A percentile compares a stretch with the other conserved stretches of the same genome.
These are phyloP conservation scores for Drosophila barbarae DNA, from an alignment of 2,888 invertebrate species.

Conservation along the genomic window DNA sequence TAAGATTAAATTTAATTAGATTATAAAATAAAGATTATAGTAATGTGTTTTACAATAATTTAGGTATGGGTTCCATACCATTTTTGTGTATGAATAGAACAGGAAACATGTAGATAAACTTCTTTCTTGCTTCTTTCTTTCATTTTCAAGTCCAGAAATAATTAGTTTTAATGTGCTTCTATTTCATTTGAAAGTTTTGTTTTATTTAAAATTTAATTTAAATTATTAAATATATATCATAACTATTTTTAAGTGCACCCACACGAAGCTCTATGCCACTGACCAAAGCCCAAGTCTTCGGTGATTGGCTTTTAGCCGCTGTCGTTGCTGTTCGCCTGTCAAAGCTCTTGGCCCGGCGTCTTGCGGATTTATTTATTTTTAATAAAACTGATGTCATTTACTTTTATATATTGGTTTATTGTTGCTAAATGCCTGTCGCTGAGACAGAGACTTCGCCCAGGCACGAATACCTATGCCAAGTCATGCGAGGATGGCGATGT, in stretches of 20 bases:
- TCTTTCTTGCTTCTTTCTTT: neutral
- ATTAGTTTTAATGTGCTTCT: rapidly evolving
- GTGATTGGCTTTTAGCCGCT: conserved; percentile 56
- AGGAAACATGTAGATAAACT: no score
- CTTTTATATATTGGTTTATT: conserved; percentile 56
- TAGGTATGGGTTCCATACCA: no score
- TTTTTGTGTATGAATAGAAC: no score
- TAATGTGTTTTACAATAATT: neutral
- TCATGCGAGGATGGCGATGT: conserved; percentile 25
- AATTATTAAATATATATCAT: no score
- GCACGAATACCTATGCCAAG: conserved; percentile 5
- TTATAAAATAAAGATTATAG: neutral
- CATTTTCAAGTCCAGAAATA: neutral
- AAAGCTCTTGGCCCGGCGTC: conserved; percentile 36
- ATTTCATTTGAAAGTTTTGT: neutral
- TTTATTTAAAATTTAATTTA: neutral
- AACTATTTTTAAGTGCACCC: conserved; percentile 4
- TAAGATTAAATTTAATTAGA: neutral
- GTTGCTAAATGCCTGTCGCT: conserved; percentile 42
- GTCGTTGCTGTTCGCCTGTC: conserved; percentile 52
- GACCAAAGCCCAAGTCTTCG: conserved; percentile 35
- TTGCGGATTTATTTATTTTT: conserved; percentile 57
- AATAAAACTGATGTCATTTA: conserved; percentile 60
- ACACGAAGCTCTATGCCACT: conserved; percentile 40
- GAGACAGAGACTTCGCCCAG: conserved; percentile 24